These are phyloP conservation scores for Agrochola litura DNA, from an alignment of 2,888 invertebrate species.

Conservation along the genomic window DNA sequence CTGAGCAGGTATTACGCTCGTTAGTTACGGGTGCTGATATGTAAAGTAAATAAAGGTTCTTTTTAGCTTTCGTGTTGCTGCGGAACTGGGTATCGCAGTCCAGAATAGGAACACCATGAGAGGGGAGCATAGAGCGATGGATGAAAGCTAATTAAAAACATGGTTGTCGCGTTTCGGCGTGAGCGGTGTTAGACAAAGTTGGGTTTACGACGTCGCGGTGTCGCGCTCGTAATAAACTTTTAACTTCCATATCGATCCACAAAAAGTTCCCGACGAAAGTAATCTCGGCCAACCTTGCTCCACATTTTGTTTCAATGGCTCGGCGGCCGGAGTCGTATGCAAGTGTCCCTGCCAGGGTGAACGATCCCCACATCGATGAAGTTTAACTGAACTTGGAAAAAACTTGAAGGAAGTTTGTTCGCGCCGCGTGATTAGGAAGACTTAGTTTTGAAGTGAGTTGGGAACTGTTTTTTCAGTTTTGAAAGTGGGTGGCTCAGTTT, in stretches of 20 bases:
- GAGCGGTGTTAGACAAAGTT: conserved; percentile 69
- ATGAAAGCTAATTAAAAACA: conserved; percentile 66
- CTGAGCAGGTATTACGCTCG: conserved; percentile 89
- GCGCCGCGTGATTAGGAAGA: conserved; percentile 90
- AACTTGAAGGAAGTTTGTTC: conserved; percentile 87
- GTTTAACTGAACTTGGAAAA: conserved; percentile 89
- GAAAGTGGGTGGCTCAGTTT: conserved; percentile 90
- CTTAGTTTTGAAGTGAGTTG: conserved; percentile 90
- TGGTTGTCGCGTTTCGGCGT: conserved; percentile 55
- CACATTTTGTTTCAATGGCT: conserved; percentile 88
- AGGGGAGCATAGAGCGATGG: conserved; percentile 28
- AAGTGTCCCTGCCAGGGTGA: conserved; percentile 90
- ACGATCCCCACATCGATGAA: conserved; percentile 90
- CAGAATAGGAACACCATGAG: conserved; percentile 32
- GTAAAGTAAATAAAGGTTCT: conserved; percentile 88
- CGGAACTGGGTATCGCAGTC: conserved; percentile 35
- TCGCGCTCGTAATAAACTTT: conserved; percentile 85
- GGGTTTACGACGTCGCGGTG: conserved; percentile 79
- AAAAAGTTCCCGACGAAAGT: conserved; percentile 88
- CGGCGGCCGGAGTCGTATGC: conserved; percentile 85
- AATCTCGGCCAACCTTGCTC: conserved; percentile 89
- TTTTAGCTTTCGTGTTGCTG: conserved; percentile 67
- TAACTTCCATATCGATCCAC: conserved; percentile 88
- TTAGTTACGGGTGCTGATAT: conserved; percentile 88
- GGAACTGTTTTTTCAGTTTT: conserved; percentile 90